Base-by-base conservation (phyloP, 2,113 vertebrate species). In the Camelus dromedarius region DNA sequence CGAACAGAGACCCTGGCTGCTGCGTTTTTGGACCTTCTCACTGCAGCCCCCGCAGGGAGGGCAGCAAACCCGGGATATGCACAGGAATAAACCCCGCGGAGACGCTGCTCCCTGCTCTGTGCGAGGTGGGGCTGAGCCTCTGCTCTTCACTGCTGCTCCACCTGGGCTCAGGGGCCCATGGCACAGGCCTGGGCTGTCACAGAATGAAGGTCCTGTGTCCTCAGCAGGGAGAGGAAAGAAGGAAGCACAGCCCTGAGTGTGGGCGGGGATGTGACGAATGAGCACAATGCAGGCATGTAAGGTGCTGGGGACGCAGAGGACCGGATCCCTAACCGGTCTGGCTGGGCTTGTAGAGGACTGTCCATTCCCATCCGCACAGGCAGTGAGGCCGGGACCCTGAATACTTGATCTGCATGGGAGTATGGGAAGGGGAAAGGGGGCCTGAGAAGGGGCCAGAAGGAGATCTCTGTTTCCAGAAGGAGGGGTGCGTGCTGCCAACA, bases 391-490 rank as follows among this genome's bases (percentile, higher is more conserved):
- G 38, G 54, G 84, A 81, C 73, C 80, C 79, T 66, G n/a, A 28
- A 42, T 18, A 48, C 73, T 89, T 67, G 15, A 56, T 48, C 58
- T 92, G 90, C 73, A 92, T 18, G 73, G 82, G 50, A 95, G 60
- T 48, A 16, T 18, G 12, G 26, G 38, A 54, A 77, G 18, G 4
- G 12, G 35, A 54, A 30, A 48, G 26, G 73, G 76, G 50, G 46
- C 48, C 89, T 91, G 86, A 87, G 84, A 97, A 95, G 87, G 73
- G 70, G 35, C 81, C 89, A 93, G 85, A 75, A n/a, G 38, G 35
- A 73, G 11, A 90, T 54, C 73, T 82, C 24, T 6, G 14, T 96
- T 97, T 97, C 89, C 96, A 96, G 97, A 80, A 96, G 91, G 35
- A 91, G 50, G 46, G 52, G 20, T 48, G 19, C 80, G 6, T 81